A percentile compares a stretch with the other conserved stretches of the same genome.
Evolutionary conservation across 2,888 invertebrate genomes (phyloP).

Genomic region (Hyposoter didymator): DNA sequence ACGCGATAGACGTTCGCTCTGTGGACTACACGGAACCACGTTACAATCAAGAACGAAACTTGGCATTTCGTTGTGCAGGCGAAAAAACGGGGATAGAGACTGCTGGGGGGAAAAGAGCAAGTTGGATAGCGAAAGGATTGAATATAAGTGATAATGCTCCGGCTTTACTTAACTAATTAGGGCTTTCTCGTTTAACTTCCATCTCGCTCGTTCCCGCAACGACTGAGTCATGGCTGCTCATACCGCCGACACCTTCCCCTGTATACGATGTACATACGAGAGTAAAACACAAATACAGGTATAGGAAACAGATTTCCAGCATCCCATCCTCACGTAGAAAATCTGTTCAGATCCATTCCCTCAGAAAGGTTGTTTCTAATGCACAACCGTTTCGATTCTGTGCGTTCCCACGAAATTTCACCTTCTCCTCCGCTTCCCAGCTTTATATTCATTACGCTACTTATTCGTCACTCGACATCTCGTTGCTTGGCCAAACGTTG

Average conservation of each 20-base stretch:
- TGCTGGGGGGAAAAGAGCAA: slow-evolving; percentile 28
- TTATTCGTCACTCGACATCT: slow-evolving; percentile 61
- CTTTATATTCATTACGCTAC: slow-evolving; percentile 61
- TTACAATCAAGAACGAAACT: slow-evolving; percentile 73
- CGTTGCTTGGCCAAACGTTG: slow-evolving; percentile 43
- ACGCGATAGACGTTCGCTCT: slow-evolving; percentile 61
- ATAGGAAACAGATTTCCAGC: slow-evolving; percentile 11
- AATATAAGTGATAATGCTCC: slow-evolving; percentile 83
- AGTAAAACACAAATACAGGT: no score
- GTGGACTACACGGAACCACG: slow-evolving; percentile 64
- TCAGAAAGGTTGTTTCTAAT: slow-evolving; percentile 25
- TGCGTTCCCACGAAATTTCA: slow-evolving; percentile 57
- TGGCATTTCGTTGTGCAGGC: slow-evolving; percentile 70
- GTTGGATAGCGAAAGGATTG: slow-evolving; percentile 75
- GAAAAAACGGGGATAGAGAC: slow-evolving; percentile 62
- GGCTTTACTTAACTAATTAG: slow-evolving; percentile 84
- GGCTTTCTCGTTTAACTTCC: slow-evolving; percentile 67
- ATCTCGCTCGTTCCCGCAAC: slow-evolving; percentile 44
- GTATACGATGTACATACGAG: slow-evolving; percentile 21
- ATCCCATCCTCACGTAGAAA: slow-evolving; percentile 24
- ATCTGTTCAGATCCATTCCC: slow-evolving; percentile 56
- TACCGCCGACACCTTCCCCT: slow-evolving; percentile 68
- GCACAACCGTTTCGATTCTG: slow-evolving; percentile 22
- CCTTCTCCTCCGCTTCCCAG: slow-evolving; percentile 47
- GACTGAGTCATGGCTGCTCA: slow-evolving; percentile 74